Evolutionary conservation across 1,140 invertebrate genomes (phyloP).

Genomic region (Streblospio benedicti): DNA sequence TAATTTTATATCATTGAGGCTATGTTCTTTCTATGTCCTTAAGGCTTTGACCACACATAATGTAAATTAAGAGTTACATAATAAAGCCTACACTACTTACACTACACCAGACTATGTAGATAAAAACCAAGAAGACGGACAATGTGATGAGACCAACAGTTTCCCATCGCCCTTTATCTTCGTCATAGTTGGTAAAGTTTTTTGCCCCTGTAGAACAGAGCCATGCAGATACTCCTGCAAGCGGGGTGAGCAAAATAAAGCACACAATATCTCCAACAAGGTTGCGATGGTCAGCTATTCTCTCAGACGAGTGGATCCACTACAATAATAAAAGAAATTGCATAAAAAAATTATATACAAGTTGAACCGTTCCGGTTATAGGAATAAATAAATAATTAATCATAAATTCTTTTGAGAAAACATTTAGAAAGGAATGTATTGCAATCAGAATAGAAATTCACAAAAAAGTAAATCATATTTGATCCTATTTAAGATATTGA

Average conservation of each 20-base stretch:
- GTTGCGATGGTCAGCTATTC: slow-evolving; percentile 41
- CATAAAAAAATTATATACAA: background rate
- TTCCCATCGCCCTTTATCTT: slow-evolving; percentile 43
- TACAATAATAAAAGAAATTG: slow-evolving; percentile 14
- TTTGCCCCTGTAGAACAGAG: slow-evolving; percentile 50
- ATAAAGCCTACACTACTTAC: no score
- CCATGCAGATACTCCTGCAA: slow-evolving; percentile 50
- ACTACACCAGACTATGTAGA: slow-evolving; percentile 31
- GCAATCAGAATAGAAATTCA: no score
- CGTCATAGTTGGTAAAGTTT: slow-evolving; percentile 13
- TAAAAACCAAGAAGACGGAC: slow-evolving; percentile 26
- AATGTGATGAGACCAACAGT: slow-evolving; percentile 44
- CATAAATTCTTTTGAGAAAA: no score
- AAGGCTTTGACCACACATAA: no score
- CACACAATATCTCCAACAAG: slow-evolving; percentile 49
- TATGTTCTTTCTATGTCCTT: no score
- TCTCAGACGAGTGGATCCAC: slow-evolving; percentile 46
- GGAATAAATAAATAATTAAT: no score
- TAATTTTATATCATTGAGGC: no score
- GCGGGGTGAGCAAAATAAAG: slow-evolving; percentile 51
- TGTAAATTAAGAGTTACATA: no score
- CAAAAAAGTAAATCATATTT: no score
- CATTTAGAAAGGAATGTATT: no score
- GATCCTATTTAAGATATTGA: no score
- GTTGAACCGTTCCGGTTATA: no score